These are phyloP conservation scores for Alosa alosa DNA, from an alignment of 2,113 vertebrate species.

Conservation along the genomic window DNA sequence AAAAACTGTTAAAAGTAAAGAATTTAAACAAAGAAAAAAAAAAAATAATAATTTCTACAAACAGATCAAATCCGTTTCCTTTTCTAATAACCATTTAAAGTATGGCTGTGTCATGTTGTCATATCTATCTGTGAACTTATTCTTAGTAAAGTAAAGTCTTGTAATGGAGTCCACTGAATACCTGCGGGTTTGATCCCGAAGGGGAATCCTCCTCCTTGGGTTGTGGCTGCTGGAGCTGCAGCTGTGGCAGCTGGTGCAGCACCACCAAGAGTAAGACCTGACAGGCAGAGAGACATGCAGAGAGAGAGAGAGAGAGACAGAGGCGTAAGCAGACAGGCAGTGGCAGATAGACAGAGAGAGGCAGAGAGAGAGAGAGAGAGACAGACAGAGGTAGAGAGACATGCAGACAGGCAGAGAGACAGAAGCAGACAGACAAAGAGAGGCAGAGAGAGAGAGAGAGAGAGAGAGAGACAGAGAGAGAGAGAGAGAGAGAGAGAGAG, in stretches of 20 bases:
- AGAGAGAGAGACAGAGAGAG: neutral
- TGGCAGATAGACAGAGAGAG: too few species aligned
- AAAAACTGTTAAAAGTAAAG: too few species aligned
- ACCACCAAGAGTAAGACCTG: conserved; percentile 57
- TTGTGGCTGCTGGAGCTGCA: conserved; percentile 41
- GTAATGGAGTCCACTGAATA: conserved; percentile 24
- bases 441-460: neutral
- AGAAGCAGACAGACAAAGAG: too few species aligned
- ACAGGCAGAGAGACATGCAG: neutral
- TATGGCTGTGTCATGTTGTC: neutral
- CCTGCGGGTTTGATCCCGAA: conserved; percentile 80
- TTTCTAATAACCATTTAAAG: too few species aligned
- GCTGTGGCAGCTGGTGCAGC: conserved; percentile 36
- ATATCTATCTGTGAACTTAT: neutral
- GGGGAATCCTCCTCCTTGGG: conserved; percentile 62
- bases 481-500: neutral
- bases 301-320: neutral
- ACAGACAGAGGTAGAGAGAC: too few species aligned
- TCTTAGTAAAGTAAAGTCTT: neutral
- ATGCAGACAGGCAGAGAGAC: too few species aligned
- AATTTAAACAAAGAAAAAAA: too few species aligned
- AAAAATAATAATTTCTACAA: too few species aligned
- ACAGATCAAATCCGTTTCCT: too few species aligned
- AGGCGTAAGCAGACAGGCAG: too few species aligned
- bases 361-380: too few species aligned